Conservation (phyloP, 2,797 vertebrate species). For the Lepidocolaptes lacrymiger region DNA sequence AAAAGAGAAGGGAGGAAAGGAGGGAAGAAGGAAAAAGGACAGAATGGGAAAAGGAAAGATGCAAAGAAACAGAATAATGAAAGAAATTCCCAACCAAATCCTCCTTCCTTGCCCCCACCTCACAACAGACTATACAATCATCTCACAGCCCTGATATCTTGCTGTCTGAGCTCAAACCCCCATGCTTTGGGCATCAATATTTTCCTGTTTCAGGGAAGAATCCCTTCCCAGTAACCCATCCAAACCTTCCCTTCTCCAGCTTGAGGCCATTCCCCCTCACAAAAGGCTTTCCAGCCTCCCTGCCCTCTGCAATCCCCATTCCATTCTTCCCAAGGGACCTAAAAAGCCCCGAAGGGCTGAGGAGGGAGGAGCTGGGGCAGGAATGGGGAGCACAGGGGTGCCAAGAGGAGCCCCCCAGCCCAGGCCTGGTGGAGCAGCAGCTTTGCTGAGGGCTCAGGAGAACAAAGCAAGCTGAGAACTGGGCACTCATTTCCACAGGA, state of each 20-base stretch:
- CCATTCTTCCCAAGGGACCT: neutral
- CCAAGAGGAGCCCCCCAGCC: neutral
- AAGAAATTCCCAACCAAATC: neutral
- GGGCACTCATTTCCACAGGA: slow-evolving; percentile 37
- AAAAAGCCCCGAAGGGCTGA: neutral
- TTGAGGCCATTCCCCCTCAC: neutral
- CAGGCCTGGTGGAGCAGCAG: neutral
- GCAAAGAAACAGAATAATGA: neutral
- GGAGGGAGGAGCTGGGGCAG: neutral
- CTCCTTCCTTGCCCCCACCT: neutral
- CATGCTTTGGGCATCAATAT: neutral
- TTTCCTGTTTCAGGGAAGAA: accelerated
- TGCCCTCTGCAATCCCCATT: neutral
- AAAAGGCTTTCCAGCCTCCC: neutral
- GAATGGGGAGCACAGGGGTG: neutral
- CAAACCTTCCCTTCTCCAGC: neutral
- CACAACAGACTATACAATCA: neutral
- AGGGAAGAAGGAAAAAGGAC: accelerated
- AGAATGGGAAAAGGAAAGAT: accelerated
- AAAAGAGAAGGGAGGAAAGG: neutral
- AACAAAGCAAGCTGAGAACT: neutral
- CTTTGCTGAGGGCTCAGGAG: neutral
- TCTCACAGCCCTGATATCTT: neutral
- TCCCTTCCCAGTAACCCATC: neutral
- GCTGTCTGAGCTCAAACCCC: neutral